Percentiles rank a stretch among this genome's conserved stretches.
These are phyloP conservation scores for Philypnodon macrostomus DNA, from an alignment of 2,797 vertebrate species.

Conservation along the genomic window DNA sequence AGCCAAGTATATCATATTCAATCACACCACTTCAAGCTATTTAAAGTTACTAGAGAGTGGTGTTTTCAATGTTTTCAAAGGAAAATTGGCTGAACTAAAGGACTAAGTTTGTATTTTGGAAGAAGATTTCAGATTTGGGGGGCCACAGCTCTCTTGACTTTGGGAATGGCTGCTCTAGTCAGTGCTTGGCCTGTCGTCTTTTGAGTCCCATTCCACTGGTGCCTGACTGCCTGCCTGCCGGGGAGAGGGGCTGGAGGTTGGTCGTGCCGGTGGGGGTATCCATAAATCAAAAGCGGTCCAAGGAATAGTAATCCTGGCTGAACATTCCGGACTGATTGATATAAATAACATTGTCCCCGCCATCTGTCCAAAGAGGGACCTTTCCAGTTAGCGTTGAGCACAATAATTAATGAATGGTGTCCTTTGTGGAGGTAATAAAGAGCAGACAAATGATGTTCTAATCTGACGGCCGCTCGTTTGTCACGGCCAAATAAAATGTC, in stretches of 20 bases:
- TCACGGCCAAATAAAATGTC: constrained; percentile 99
- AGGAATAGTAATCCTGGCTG: constrained; percentile 99
- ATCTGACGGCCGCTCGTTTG: constrained; percentile 99
- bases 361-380: constrained; percentile 99
- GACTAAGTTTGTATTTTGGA: too few relatives aligned
- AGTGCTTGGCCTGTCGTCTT: too few relatives aligned
- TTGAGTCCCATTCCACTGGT: too few relatives aligned
- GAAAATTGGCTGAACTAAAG: too few relatives aligned
- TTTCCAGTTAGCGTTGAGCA: constrained; percentile 99
- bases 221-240: constrained; percentile 72
- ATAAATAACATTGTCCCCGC: constrained; percentile 99
- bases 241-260: constrained; percentile 88
- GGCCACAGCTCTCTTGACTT: too few relatives aligned
- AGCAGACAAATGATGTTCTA: constrained; percentile 99
- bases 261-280: too few relatives aligned
- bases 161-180: too few relatives aligned
- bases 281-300: constrained; percentile 98
- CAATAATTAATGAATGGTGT: constrained; percentile 99
- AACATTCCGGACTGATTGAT: constrained; percentile 99
- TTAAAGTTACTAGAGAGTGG: too few relatives aligned
- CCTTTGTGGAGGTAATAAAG: constrained; percentile 99
- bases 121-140: too few relatives aligned
- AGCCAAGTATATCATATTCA: too few relatives aligned
- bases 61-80: too few relatives aligned
- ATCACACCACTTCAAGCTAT: too few relatives aligned